phyloP scores from a whole-genome alignment of 1,140 invertebrate genomes.

The Macrobrachium rosenbergii region DNA sequence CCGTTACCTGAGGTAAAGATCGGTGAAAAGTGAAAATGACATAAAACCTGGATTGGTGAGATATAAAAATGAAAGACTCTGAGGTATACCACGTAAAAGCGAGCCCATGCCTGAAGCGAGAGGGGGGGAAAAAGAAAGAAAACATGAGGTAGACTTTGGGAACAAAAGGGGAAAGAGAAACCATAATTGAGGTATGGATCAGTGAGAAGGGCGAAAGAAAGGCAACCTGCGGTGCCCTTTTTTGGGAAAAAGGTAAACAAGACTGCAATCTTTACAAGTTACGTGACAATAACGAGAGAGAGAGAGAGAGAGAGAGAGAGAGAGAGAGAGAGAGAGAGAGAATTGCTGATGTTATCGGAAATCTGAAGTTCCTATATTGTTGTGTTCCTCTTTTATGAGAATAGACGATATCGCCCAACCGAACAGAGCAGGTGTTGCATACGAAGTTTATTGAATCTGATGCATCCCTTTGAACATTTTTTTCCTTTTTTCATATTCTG shows the following conservation, averaged over 20 bases:
- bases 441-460: no score
- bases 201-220: background rate
- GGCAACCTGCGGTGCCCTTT: background rate
- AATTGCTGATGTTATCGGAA: background rate
- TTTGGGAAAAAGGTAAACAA: background rate
- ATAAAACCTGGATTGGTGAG: no score
- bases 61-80: no score
- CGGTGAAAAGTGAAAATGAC: no score
- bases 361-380: background rate
- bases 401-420: background rate
- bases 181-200: background rate
- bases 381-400: background rate
- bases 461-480: no score
- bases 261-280: background rate
- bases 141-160: background rate
- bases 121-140: background rate
- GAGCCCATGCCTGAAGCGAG: no score
- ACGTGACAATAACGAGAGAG: background rate
- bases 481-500: no score
- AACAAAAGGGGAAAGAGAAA: background rate
- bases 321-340: conserved; percentile 25
- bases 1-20: no score
- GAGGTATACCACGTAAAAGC: no score
- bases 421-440: no score
- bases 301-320: background rate